Evolutionary conservation across 2,113 vertebrate genomes (phyloP).

Genomic region (Numida meleagris): DNA sequence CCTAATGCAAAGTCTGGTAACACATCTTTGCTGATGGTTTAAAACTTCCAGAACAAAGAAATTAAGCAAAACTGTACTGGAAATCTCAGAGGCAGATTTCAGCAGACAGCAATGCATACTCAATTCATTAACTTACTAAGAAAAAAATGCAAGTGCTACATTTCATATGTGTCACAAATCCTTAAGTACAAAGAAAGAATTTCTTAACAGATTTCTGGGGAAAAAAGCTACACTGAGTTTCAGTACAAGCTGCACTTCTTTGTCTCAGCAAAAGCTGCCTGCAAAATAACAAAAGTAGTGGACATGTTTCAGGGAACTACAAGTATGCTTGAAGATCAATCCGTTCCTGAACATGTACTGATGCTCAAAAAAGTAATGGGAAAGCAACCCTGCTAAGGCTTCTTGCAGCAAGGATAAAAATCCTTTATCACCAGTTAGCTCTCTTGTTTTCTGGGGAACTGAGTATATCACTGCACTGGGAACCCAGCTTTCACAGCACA

Average conservation of each 20-base stretch:
- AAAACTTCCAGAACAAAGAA: slow-evolving; percentile 3
- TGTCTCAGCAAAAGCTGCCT: not conserved
- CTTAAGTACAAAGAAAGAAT: not conserved
- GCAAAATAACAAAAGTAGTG: not conserved
- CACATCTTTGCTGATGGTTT: slow-evolving; percentile 1
- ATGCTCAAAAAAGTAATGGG: not conserved
- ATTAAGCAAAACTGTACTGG: slow-evolving; percentile 12
- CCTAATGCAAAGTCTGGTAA: not conserved
- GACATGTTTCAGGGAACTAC: not conserved
- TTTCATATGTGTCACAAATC: not conserved
- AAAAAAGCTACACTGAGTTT: not conserved
- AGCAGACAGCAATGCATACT: not conserved
- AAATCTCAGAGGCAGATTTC: not conserved
- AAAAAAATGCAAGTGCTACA: not conserved
- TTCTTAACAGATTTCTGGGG: not conserved
- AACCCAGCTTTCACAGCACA: not conserved
- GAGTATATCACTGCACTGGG: not conserved
- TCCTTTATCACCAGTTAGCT: not conserved
- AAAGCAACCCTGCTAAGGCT: not conserved
- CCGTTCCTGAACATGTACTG: not conserved
- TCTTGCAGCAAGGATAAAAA: not conserved
- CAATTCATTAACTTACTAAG: not conserved
- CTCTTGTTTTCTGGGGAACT: not conserved
- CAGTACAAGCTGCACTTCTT: not conserved
- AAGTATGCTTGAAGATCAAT: not conserved